phyloP scores from a whole-genome alignment of 2,888 invertebrate species.

The Drosophila mimetica region DNA sequence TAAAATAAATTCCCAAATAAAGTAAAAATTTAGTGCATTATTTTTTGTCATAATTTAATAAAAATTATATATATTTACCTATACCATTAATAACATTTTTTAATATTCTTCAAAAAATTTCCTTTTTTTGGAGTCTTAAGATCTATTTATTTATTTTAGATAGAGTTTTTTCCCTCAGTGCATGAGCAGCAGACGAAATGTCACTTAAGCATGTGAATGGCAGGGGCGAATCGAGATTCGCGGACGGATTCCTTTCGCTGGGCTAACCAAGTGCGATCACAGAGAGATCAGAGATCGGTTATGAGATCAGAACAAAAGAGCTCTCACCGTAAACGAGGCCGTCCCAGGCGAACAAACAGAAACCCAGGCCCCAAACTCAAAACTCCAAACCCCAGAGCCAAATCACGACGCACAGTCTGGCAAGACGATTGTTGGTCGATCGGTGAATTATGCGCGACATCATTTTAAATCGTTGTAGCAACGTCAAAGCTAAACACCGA shows the following conservation, averaged over 20 bases:
- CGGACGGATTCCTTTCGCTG: slow-evolving; percentile 34
- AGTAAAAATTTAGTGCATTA: not conserved
- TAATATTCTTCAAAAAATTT: too few relatives aligned
- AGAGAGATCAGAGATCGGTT: slow-evolving; percentile 70
- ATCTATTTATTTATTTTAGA: too few relatives aligned
- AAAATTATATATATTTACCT: too few relatives aligned
- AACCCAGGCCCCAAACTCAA: not conserved
- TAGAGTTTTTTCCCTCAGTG: not conserved
- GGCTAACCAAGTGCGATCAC: slow-evolving; percentile 71
- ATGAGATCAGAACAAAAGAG: slow-evolving; percentile 78
- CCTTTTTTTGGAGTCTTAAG: too few relatives aligned
- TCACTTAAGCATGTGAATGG: slow-evolving; percentile 75
- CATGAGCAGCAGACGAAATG: slow-evolving; percentile 58
- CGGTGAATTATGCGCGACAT: slow-evolving; percentile 82
- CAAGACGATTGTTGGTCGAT: slow-evolving; percentile 50
- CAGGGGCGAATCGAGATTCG: slow-evolving; percentile 39
- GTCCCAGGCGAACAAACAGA: slow-evolving; percentile 23
- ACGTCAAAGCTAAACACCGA: slow-evolving; percentile 80
- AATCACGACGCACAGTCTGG: slow-evolving; percentile 73
- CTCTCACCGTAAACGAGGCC: slow-evolving; percentile 74
- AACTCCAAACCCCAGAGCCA: slow-evolving; percentile 23
- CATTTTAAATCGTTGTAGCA: slow-evolving; percentile 80
- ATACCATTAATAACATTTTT: too few relatives aligned
- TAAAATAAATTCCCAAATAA: not conserved
- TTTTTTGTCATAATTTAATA: too few relatives aligned